A percentile compares a stretch with the other conserved stretches of the same genome.
phyloP scores from a whole-genome alignment of 2,113 vertebrate species.

The Hyaena hyaena region DNA sequence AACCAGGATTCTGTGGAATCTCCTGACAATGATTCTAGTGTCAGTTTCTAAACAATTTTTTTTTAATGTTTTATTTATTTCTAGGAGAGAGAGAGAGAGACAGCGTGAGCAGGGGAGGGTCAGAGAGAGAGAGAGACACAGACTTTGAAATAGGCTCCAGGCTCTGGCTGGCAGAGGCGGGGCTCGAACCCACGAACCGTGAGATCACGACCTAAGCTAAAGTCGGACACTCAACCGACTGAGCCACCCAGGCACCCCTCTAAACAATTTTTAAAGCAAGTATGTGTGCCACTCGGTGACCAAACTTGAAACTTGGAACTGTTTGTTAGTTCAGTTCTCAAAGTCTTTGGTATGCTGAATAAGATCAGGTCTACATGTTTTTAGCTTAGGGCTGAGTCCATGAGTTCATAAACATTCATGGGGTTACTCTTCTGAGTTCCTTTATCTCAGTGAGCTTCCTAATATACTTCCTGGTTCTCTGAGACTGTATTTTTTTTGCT shows the following conservation, averaged over 20 bases:
- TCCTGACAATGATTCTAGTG: neutral
- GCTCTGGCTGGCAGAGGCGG: no score
- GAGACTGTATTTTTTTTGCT: neutral
- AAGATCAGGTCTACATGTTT: neutral
- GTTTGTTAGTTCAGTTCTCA: neutral
- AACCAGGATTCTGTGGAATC: neutral
- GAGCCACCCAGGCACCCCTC: no score
- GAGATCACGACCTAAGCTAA: no score
- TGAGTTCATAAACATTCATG: neutral
- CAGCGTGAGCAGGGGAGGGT: no score
- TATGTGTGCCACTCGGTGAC: neutral
- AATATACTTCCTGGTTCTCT: neutral
- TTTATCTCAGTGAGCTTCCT: neutral
- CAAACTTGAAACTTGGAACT: neutral
- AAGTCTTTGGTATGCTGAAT: neutral
- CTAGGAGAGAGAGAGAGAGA: no score
- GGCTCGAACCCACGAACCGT: no score
- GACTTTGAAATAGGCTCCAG: no score
- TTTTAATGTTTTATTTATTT: no score
- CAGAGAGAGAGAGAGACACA: no score
- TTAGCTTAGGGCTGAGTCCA: neutral
- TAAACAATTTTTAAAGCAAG: neutral
- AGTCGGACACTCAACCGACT: no score
- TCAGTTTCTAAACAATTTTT: neutral
- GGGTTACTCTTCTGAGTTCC: neutral